phyloP scores from a whole-genome alignment of 1,140 invertebrate genomes.

The Linepithema humile region DNA sequence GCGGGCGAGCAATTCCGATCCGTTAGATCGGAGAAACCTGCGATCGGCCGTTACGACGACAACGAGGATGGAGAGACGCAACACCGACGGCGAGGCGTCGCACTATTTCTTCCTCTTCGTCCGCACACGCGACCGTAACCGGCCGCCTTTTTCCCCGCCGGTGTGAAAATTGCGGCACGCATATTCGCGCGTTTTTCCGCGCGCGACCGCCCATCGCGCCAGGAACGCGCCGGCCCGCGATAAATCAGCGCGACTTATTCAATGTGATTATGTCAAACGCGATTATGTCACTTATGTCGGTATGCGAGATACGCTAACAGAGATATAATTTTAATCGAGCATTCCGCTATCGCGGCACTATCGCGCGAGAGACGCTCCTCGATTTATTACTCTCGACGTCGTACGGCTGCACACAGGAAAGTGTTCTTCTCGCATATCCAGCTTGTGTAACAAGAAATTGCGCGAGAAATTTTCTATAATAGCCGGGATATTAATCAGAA shows the following conservation, averaged over 20 bases:
- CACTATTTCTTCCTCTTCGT: conserved; percentile 23
- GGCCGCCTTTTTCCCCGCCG: conserved; percentile 6
- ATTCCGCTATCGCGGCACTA: neutral
- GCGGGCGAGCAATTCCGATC: conserved; percentile 60
- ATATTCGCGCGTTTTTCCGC: conserved; percentile 44
- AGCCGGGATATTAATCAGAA: neutral
- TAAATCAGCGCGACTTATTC: neutral
- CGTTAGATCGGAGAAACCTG: conserved; percentile 78
- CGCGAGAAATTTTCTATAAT: no score
- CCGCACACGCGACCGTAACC: neutral
- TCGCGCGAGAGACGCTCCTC: neutral
- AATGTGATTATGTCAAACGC: no score
- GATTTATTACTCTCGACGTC: neutral
- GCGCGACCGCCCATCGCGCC: conserved; percentile 2
- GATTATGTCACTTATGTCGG: neutral
- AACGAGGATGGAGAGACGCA: conserved; percentile 26
- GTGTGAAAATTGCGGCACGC: conserved; percentile 51
- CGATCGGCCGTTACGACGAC: conserved; percentile 61
- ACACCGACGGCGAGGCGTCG: neutral
- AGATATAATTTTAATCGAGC: neutral
- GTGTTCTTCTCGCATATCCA: neutral
- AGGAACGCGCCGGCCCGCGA: neutral
- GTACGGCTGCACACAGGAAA: neutral
- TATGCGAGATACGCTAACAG: neutral
- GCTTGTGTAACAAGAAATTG: no score